These are phyloP conservation scores for Otolemur garnettii DNA, from an alignment of 2,113 vertebrate species.

Conservation along the genomic window DNA sequence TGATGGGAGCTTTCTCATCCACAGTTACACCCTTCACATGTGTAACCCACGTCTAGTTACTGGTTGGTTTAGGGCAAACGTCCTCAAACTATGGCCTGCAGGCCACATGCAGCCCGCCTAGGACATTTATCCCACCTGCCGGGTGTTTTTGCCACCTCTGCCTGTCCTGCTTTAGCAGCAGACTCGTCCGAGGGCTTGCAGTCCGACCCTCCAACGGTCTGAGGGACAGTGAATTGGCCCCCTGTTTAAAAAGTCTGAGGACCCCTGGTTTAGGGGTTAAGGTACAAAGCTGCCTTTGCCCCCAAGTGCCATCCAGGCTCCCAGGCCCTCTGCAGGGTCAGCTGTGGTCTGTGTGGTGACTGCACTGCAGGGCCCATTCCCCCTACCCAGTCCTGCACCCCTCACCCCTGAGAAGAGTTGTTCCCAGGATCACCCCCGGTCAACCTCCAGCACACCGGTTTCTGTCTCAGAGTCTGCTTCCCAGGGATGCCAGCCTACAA, in stretches of 20 bases:
- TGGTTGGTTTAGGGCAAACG: background rate
- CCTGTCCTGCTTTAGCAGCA: no score
- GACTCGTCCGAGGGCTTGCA: no score
- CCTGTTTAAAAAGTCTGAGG: no score
- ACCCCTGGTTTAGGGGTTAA: background rate
- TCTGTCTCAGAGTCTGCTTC: background rate
- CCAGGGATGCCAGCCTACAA: background rate
- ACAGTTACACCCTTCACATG: background rate
- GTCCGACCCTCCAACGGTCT: no score
- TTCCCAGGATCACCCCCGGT: background rate
- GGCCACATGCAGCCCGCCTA: no score
- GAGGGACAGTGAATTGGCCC: no score
- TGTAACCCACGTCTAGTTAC: background rate
- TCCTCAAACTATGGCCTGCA: no score
- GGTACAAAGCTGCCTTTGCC: background rate
- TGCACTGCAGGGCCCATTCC: background rate
- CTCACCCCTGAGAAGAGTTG: background rate
- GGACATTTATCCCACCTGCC: no score
- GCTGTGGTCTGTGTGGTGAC: background rate
- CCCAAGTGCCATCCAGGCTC: background rate
- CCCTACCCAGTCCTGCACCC: background rate
- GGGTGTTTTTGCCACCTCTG: no score
- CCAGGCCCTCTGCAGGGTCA: background rate
- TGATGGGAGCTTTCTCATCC: background rate
- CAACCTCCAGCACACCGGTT: background rate